A percentile compares a stretch with the other conserved stretches of the same genome.
These are phyloP conservation scores for Tetragnatha montana DNA, from an alignment of 2,888 invertebrate species.

Conservation along the genomic window DNA sequence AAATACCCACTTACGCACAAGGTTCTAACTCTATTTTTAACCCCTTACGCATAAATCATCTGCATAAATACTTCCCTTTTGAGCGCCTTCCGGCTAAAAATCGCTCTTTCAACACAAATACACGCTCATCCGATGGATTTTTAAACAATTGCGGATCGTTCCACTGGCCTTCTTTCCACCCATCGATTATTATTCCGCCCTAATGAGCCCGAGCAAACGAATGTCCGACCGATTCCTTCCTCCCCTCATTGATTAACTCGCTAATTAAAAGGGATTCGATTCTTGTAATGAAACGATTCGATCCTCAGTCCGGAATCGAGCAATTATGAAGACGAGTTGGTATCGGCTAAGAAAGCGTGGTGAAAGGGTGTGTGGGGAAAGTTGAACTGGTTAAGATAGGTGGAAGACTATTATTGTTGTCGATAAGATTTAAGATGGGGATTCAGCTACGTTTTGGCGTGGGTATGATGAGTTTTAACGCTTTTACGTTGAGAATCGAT, in stretches of 20 bases:
- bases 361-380: background rate
- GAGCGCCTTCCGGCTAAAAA: too few species aligned
- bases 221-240: conserved; percentile 23
- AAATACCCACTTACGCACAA: too few species aligned
- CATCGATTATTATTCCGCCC: conserved; percentile 26
- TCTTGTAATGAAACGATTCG: background rate
- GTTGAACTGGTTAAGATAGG: background rate
- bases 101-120: too few species aligned
- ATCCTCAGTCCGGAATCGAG: background rate
- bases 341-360: background rate
- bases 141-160: too few species aligned
- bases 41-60: too few species aligned
- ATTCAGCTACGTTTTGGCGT: too few species aligned
- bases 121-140: too few species aligned
- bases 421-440: background rate
- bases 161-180: conserved; percentile 1
- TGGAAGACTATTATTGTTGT: background rate
- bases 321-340: background rate
- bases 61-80: too few species aligned
- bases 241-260: background rate
- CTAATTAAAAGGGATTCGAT: conserved; percentile 46
- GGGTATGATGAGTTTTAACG: too few species aligned
- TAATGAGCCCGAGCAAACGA: conserved; percentile 33
- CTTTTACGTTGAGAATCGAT: too few species aligned
- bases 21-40: too few species aligned